A percentile compares a stretch with the other conserved stretches of the same genome.
Evolutionary conservation across 2,113 vertebrate species (phyloP).

Genomic region (Dicaeum eximium): DNA sequence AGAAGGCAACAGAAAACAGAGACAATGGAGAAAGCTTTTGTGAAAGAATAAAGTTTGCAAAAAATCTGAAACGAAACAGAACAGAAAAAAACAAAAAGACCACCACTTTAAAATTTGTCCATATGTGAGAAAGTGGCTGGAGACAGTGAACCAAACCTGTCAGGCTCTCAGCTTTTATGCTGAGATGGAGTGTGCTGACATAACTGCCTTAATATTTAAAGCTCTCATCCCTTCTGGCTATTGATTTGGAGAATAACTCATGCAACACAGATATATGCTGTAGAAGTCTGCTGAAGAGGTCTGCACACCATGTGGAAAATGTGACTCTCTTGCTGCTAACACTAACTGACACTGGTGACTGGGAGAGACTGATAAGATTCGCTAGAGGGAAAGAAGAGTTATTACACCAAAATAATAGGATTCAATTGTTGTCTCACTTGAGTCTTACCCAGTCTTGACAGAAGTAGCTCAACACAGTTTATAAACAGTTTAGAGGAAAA

Average conservation of each 20-base stretch:
- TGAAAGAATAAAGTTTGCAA: background rate
- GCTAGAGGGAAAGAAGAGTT: background rate
- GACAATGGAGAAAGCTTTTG: background rate
- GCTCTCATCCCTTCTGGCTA: constrained; percentile 19
- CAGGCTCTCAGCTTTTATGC: background rate
- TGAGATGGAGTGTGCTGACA: background rate
- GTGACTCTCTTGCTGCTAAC: constrained; percentile 15
- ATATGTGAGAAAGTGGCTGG: background rate
- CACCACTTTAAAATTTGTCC: background rate
- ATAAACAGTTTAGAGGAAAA: background rate
- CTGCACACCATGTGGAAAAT: background rate
- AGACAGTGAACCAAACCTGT: background rate
- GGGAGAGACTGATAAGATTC: constrained; percentile 20
- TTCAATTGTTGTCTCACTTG: background rate
- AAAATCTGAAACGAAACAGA: background rate
- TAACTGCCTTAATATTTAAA: constrained; percentile 38
- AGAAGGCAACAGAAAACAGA: background rate
- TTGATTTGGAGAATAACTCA: constrained; percentile 36
- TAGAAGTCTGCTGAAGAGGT: constrained; percentile 1
- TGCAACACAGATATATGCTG: background rate
- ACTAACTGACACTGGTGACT: constrained; percentile 20
- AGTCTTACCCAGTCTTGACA: constrained; percentile 5
- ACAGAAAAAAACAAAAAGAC: rapidly evolving
- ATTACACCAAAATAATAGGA: constrained; percentile 16
- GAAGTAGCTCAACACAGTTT: background rate